A percentile compares a stretch with the other conserved stretches of the same genome.
Evolutionary conservation across 2,113 vertebrate species (phyloP).

Genomic region (Tenrec ecaudatus): DNA sequence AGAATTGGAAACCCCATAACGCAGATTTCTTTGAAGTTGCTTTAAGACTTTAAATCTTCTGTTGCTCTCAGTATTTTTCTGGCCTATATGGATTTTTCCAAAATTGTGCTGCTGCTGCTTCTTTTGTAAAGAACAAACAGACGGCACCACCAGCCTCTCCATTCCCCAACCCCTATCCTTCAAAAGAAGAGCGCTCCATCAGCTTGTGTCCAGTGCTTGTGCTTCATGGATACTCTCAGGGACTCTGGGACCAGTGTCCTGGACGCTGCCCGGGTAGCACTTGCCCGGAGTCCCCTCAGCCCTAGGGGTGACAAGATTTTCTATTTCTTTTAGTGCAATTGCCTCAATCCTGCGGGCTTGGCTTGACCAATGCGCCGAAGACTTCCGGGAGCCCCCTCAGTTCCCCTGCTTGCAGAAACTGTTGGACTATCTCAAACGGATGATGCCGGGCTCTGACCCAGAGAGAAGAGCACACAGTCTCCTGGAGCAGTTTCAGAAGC

Average conservation of each 20-base stretch:
- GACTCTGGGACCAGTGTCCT: fast-evolving
- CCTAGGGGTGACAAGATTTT: not conserved
- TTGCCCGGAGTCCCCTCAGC: not conserved
- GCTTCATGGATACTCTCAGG: not conserved
- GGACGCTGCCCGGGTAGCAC: not conserved
- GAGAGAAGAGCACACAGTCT: conserved; percentile 91
- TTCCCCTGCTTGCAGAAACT: conserved; percentile 91
- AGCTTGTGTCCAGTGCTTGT: conserved; percentile 12
- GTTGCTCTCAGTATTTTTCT: not conserved
- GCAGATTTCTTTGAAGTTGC: conserved; percentile 38
- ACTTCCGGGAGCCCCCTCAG: conserved; percentile 94
- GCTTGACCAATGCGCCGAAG: conserved; percentile 96
- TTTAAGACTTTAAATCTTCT: not conserved
- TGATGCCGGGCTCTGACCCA: conserved; percentile 92
- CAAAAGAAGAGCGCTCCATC: not conserved
- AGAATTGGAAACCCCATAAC: conserved; percentile 39
- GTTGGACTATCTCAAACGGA: conserved; percentile 90
- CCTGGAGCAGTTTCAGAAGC: conserved; percentile 92
- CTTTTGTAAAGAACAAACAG: not conserved
- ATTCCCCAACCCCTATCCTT: not conserved
- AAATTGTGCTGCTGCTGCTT: not conserved
- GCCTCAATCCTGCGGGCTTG: conserved; percentile 94
- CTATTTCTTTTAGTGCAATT: conserved; percentile 87
- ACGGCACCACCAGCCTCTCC: not conserved
- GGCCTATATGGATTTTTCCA: not conserved